Base-by-base conservation (phyloP, 1,140 invertebrate genomes). In the Anastrepha obliqua region DNA sequence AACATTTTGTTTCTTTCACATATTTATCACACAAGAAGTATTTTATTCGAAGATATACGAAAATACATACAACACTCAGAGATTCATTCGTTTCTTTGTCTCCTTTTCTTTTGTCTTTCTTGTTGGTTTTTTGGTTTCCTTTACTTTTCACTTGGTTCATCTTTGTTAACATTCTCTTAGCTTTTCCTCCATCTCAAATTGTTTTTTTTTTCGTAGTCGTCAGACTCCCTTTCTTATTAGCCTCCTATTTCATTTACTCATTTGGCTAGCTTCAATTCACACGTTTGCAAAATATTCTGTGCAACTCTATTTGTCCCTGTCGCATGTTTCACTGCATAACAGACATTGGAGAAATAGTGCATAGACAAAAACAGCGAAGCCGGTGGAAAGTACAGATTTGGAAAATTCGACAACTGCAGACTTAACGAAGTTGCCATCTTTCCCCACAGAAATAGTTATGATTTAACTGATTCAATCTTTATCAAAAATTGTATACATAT, bases 291-390 rank as follows among this genome's bases (percentile, higher is more conserved):
- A 81, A 29, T 81, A 81, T 55, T 55, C 44, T 81, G 17, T 81
- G 74, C 44, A 47, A 42, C 74, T 20, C 74, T 29, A 81, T 81
- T 81, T 81, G 74, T 81, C 74, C 47, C 47, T 81, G 15, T 81
- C 74, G 47, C 44, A 44, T 74, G 39, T 47, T 74, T 74, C 15
- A 74, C 39, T 74, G 44, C 47, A 85, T 59, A 85, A 85, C 58
- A 85, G 44, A 17, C 58, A 58, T 58, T 85, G 81, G 81, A 85
- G 47, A 81, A 81, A 55, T 81, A 81, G 74, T 74, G 74, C 74
- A 86, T 86, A 86, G 85, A 86, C 85, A 86, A 86, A 86, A 86
- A 86, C 85, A 86, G 29, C 44, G 85, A 86, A 86, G 59, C 85
- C 85, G 85, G 85, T 86, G 85, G 74, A 81, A 81, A 81, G 74